Evolutionary conservation across 2,797 vertebrate species (phyloP), one percentile per base, ranked within the genome.

Genomic region (Pseudopleuronectes americanus): DNA sequence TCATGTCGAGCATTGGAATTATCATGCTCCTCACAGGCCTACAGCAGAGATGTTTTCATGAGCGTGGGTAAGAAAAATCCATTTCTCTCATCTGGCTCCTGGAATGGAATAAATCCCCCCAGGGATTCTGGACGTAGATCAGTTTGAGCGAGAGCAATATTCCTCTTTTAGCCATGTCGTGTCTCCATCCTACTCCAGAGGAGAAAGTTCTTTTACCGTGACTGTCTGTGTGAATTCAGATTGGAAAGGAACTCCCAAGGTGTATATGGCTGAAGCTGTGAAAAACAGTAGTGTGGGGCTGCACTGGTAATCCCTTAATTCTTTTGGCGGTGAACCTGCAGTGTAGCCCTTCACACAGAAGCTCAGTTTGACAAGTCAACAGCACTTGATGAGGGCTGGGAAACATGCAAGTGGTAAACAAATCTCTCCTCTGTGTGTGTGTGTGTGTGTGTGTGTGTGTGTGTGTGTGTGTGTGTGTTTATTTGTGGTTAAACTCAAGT

Each of bases 21-120:
- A 49, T 43, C 52, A 57, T 41, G 52, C 26, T 74, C 53, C 45
- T 67, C 57, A 52, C 73, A 69, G 52, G 21, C 51, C 43, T 45
- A 53, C 41, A 75, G 63, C 23, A 19, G 56, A 74, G 59, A 80
- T 62, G 62, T 70, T 66, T 86, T 75, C 63, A 67, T 68, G 52
- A 77, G 68, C 22, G n/a, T 53, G 66, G 71, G 57, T 69, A 64
- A 62, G 57, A 81, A 62, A 74, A 88, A 84, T 87, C 61, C 28
- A 80, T 85, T 80, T 80, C 83, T 80, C 79, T 83, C 68, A 87
- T 85, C 85, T 89, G 66, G 74, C 64, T 72, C 10, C 53, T 74
- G 81, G 74, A 87, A 77, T 82, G 74, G 36, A 81, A 68, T 51
- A 60, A 74, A 63, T 17, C 31, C 73, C 14, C 71, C 19, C 0